These are phyloP conservation scores for Tachypleus tridentatus DNA, from an alignment of 1,140 invertebrate species.

Conservation along the genomic window DNA sequence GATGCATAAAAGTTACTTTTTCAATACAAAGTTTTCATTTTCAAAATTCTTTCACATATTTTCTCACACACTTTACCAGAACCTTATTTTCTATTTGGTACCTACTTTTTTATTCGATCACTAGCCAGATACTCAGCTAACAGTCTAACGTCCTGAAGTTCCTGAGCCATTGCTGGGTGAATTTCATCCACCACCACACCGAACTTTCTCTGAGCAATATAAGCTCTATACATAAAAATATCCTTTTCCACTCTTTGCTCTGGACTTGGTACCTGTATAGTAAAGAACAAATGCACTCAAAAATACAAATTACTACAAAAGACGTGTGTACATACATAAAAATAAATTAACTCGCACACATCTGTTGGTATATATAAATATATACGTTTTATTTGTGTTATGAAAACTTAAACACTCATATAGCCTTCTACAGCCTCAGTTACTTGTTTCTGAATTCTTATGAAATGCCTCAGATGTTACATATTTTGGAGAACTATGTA, in stretches of 20 bases:
- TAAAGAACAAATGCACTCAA: conserved; percentile 2
- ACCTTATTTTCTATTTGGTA: conserved; percentile 2
- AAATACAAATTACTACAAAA: not conserved
- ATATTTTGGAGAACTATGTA: too few species aligned
- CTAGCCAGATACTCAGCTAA: conserved; percentile 69
- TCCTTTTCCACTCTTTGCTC: conserved; percentile 64
- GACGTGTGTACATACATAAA: too few species aligned
- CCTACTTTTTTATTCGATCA: conserved; percentile 39
- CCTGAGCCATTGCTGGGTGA: conserved; percentile 43
- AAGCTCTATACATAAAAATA: conserved; percentile 77
- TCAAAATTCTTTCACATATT: too few species aligned
- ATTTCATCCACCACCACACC: conserved; percentile 85
- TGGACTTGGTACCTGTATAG: conserved; percentile 31
- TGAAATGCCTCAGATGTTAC: too few species aligned
- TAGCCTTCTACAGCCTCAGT: too few species aligned
- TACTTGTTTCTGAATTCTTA: too few species aligned
- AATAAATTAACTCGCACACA: too few species aligned
- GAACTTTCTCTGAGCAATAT: conserved; percentile 85
- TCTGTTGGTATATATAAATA: too few species aligned
- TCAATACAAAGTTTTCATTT: too few species aligned
- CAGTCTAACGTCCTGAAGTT: conserved; percentile 61
- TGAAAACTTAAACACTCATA: too few species aligned
- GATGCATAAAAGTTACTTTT: too few species aligned
- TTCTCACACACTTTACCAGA: not conserved
- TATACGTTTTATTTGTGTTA: too few species aligned